Base-by-base conservation (phyloP, 2,113 vertebrate species). In the Perca fluviatilis region DNA sequence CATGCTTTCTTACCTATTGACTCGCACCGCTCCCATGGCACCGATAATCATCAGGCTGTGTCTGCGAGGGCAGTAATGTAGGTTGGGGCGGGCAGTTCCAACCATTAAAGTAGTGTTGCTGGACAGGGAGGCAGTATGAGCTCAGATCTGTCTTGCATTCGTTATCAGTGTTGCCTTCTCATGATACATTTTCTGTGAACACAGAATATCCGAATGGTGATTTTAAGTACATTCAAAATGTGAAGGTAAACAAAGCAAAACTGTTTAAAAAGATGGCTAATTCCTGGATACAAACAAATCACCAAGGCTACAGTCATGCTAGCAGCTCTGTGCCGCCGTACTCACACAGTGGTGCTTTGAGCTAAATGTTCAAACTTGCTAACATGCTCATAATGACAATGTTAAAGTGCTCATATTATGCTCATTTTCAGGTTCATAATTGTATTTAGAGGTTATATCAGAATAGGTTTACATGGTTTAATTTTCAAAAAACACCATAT, bases 21-120 rank as follows among this genome's bases (percentile, higher is more conserved):
- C 92, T 79, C 94, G 84, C 91, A 94, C 94, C 61, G 95, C 91
- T 91, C 93, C 93, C 95, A 95, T 95, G 89, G 94, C 91, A 85
- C 91, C 86, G 27, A 86, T 90, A 91, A 94, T 92, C 89, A 92
- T 94, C 91, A 92, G 91, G 84, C 88, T 94, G 75, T 91, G 85
- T 92, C 85, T 92, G 91, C 87, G 75, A 58, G 89, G 88, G 91
- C 90, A 93, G 90, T 92, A 92, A 84, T 91, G 88, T 58, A 92
- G 90, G 87, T 86, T 89, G 86, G 91, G 91, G 85, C 86, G 82
- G 80, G 86, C 84, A 86, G 90, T 92, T 92, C 90, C 93, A 94
- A 94, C 93, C 92, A 93, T 93, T 86, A 94, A 95, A 93, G 89
- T 91, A 78, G 66, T 91, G 83, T 88, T 85, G 83, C 84, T 86